Conservation (phyloP, 2,888 invertebrate species). For the Orthosia incerta region DNA sequence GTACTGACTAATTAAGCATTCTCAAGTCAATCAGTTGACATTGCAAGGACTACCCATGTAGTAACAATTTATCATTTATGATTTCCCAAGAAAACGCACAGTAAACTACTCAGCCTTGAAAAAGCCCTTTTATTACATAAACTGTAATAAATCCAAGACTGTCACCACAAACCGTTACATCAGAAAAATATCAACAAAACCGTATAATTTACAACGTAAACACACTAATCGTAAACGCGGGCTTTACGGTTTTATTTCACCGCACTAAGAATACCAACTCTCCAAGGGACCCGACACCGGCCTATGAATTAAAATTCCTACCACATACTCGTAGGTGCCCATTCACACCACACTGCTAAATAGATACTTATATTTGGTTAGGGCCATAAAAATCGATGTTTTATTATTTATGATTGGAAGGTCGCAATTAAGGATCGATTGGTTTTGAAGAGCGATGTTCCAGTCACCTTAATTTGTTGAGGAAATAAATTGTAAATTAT, state of each 20-base stretch:
- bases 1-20: too few relatives aligned
- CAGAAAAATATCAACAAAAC: conserved; percentile 52
- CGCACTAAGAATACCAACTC: conserved; percentile 56
- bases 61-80: not conserved
- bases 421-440: conserved; percentile 27
- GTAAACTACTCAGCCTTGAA: not conserved
- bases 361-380: conserved; percentile 49
- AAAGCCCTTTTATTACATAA: conserved; percentile 11
- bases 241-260: conserved; percentile 51
- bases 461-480: conserved; percentile 42
- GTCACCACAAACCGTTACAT: conserved; percentile 56
- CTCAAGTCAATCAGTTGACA: not conserved
- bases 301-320: conserved; percentile 58
- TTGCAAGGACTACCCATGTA: not conserved
- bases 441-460: conserved; percentile 33
- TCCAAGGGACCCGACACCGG: conserved; percentile 24
- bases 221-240: conserved; percentile 52
- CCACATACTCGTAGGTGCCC: conserved; percentile 38
- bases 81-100: not conserved
- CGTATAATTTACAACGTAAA: conserved; percentile 61
- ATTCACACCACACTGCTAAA: conserved; percentile 62
- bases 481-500: conserved; percentile 20
- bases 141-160: conserved; percentile 44
- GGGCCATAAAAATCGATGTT: conserved; percentile 49
- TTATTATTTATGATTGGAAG: conserved; percentile 47